Evolutionary conservation across 1,140 invertebrate species (phyloP).

Genomic region (Monomorium pharaonis): DNA sequence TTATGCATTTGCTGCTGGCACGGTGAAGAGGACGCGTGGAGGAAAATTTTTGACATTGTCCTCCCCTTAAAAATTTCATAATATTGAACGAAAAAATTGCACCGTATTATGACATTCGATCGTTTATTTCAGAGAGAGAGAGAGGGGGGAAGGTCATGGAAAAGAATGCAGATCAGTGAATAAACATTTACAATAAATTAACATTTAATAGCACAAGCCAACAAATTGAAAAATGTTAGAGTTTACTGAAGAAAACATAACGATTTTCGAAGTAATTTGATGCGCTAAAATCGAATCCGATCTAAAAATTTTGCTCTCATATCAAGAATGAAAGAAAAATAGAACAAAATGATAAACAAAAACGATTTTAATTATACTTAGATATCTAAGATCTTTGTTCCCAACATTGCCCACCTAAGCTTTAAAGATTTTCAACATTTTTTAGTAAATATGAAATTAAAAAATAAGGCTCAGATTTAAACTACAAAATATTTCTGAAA

Average conservation of each 20-base stretch:
- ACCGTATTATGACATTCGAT: neutral
- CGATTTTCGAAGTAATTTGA: neutral
- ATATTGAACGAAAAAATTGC: neutral
- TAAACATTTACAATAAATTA: neutral
- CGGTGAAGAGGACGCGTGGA: neutral
- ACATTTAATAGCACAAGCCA: neutral
- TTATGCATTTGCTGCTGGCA: constrained; percentile 15
- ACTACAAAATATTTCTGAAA: no score
- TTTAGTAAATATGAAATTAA: no score
- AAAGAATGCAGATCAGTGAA: neutral
- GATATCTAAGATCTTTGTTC: no score
- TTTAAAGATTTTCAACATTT: no score
- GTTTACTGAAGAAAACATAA: neutral
- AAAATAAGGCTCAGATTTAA: no score
- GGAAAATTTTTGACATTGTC: neutral
- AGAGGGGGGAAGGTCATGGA: neutral
- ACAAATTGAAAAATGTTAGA: neutral
- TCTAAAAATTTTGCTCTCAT: neutral
- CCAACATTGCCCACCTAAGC: no score
- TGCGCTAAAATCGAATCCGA: neutral
- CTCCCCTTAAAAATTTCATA: neutral
- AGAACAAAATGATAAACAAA: neutral
- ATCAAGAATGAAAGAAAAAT: neutral
- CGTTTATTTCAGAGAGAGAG: neutral
- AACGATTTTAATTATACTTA: neutral